Conservation (phyloP, 2,113 vertebrate genomes). For the Spea multiplicata region DNA sequence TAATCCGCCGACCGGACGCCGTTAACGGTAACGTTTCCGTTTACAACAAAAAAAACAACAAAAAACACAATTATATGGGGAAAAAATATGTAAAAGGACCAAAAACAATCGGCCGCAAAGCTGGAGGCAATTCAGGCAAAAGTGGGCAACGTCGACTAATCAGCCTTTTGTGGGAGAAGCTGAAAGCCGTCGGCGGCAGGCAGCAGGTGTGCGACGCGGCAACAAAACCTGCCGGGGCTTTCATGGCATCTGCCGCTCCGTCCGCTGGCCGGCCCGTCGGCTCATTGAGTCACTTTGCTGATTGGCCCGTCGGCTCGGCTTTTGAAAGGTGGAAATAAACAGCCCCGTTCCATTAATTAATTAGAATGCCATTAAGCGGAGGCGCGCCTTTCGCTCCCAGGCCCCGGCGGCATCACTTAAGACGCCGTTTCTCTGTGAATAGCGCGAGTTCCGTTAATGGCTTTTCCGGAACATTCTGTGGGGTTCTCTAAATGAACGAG, state of each 20-base stretch:
- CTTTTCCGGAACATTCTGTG: slow-evolving; percentile 11
- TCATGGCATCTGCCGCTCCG: neutral
- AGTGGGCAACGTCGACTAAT: slow-evolving; percentile 10
- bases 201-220: slow-evolving; percentile 25
- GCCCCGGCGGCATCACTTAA: no score
- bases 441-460: slow-evolving; percentile 10
- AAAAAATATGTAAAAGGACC: neutral
- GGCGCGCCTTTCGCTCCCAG: neutral
- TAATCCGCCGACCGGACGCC: no score
- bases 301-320: slow-evolving; percentile 9
- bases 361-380: slow-evolving; percentile 39
- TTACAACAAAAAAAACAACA: neutral
- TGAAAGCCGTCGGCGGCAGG: neutral
- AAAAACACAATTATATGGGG: neutral
- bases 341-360: slow-evolving; percentile 41
- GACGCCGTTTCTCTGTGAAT: neutral
- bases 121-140: slow-evolving; percentile 8
- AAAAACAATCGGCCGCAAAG: slow-evolving; percentile 1
- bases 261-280: neutral
- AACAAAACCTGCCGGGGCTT: slow-evolving; percentile 7
- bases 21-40: neutral
- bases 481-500: neutral
- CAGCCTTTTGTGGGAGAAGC: slow-evolving; percentile 14
- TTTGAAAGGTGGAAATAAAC: slow-evolving; percentile 35
- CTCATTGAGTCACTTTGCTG: slow-evolving; percentile 24